These are phyloP conservation scores for Neopipo cinnamomea DNA, from an alignment of 2,113 vertebrate species.

Conservation along the genomic window DNA sequence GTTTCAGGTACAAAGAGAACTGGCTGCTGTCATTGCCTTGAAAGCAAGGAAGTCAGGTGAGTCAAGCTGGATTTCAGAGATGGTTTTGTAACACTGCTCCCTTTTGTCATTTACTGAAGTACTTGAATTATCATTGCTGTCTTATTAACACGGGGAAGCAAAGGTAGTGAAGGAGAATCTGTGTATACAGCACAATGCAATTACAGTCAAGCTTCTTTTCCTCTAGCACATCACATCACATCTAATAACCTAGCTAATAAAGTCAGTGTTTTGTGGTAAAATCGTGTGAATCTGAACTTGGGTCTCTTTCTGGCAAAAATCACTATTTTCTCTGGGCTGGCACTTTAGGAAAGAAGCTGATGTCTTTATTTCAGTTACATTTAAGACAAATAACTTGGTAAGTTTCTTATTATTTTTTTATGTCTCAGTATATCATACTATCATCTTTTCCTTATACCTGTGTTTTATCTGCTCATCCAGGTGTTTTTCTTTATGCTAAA, in stretches of 20 bases:
- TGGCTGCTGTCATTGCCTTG: conserved; percentile 91
- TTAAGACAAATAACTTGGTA: background rate
- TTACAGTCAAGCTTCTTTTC: background rate
- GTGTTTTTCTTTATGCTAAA: background rate
- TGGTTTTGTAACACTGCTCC: background rate
- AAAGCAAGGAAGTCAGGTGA: conserved; percentile 95
- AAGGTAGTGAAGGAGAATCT: background rate
- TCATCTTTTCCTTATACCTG: background rate
- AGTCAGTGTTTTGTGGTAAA: background rate
- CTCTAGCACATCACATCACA: background rate
- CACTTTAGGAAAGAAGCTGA: background rate
- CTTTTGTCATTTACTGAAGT: background rate
- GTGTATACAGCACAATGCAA: background rate
- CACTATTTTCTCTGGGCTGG: background rate
- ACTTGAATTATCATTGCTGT: background rate
- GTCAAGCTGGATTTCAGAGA: conserved; percentile 55
- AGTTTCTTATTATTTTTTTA: background rate
- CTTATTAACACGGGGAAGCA: background rate
- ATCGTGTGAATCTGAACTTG: background rate
- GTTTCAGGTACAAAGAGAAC: conserved; percentile 90
- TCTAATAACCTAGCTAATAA: background rate
- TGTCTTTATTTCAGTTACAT: background rate
- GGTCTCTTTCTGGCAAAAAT: background rate
- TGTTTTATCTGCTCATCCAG: background rate
- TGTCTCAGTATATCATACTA: background rate